Evolutionary conservation across 2,888 invertebrate genomes (phyloP).

Genomic region (Meteorus colon): DNA sequence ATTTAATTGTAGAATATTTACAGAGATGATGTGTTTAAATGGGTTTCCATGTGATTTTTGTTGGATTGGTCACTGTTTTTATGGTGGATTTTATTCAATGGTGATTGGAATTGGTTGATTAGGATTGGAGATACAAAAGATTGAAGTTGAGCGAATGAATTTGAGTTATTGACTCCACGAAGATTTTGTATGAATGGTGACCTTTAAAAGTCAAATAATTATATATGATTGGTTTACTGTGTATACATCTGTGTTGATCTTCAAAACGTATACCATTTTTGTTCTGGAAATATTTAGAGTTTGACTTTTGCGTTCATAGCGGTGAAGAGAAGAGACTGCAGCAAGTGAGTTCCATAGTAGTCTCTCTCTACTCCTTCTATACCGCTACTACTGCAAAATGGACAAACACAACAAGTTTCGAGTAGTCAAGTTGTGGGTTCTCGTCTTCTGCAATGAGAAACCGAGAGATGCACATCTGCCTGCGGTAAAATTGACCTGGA

Average conservation of each 20-base stretch:
- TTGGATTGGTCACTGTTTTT: too few relatives aligned
- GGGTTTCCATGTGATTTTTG: too few relatives aligned
- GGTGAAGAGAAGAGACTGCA: constrained; percentile 18
- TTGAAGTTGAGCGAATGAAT: too few relatives aligned
- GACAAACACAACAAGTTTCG: constrained; percentile 32
- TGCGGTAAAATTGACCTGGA: constrained; percentile 36
- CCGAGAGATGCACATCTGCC: constrained; percentile 36
- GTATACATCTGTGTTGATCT: not conserved
- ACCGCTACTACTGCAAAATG: constrained; percentile 1
- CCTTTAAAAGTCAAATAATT: too few relatives aligned
- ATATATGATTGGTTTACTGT: not conserved
- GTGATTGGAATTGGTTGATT: too few relatives aligned
- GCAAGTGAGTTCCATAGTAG: constrained; percentile 4
- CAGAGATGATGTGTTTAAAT: too few relatives aligned
- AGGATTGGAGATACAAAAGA: too few relatives aligned
- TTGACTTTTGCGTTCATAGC: constrained; percentile 20
- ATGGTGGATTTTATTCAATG: too few relatives aligned
- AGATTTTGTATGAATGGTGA: too few relatives aligned
- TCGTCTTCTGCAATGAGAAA: constrained; percentile 23
- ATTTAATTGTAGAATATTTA: too few relatives aligned
- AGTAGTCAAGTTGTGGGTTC: constrained; percentile 35
- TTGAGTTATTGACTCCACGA: too few relatives aligned
- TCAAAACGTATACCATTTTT: not conserved
- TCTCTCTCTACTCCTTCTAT: not conserved
- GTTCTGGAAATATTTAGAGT: constrained; percentile 15